Evolutionary conservation across 2,888 invertebrate genomes (phyloP), one percentile per base, ranked within the genome.

Genomic region (Bibio marci): DNA sequence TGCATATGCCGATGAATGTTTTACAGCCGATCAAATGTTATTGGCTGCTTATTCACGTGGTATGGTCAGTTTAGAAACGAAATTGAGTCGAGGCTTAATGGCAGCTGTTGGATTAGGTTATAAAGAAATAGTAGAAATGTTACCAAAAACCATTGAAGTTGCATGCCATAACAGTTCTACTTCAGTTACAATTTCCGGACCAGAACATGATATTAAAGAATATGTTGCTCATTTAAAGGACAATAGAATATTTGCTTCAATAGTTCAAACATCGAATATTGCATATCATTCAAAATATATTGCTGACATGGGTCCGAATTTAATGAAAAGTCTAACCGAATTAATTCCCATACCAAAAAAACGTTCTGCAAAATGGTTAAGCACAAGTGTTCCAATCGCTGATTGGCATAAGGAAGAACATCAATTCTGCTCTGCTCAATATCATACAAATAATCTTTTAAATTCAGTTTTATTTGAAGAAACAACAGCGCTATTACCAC

Each of bases 1-100:
- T 58, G 91, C 86, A 0, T 95, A 95, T 62, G 91, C 90, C 2
- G 95, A 95, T 57, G 88, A 86, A 1, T 81, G 85, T 47, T 71
- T 94, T 47, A 85, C 87, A 0, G 74, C 80, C 0, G 83, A 88
- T 51, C 80, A 92, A 63, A 81, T 83, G 67, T 76, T 92, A 42
- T 59, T 87, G 8, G 71, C 80, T 1, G 80, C 91, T 0, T 90
- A 88, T 59, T 81, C 79, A 56, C 69, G 90, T 50, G 88, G 87
- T 1, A 64, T 72, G 42, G 80, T 81, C 2, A 79, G 80, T 19
- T 55, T 77, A 12, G 80, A 83, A 47, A 71, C 76, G 1, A 65
- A 69, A 3, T 65, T 80, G 48, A 73, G 80, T 45, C 65, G 62
- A 40, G 87, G 87, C 36, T 79, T 80, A 22, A 91, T 92, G 91